A percentile compares a stretch with the other conserved stretches of the same genome.
These are phyloP conservation scores for Teinopalpus imperialis DNA, from an alignment of 2,888 invertebrate genomes.

Conservation along the genomic window DNA sequence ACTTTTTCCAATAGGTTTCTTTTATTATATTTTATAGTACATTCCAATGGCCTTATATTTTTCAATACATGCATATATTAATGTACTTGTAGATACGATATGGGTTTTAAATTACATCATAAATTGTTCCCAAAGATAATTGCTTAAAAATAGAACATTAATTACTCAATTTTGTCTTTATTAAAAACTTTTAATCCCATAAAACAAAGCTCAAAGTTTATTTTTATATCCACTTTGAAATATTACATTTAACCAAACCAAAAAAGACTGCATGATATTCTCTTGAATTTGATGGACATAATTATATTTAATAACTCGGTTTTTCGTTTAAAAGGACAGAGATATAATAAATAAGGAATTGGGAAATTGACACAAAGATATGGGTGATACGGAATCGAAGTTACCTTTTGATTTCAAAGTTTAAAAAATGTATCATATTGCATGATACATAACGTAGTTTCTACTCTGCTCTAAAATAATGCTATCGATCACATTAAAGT, in stretches of 20 bases:
- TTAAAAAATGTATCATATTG: conserved; percentile 37
- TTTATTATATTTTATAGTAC: no score
- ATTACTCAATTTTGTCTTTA: not conserved
- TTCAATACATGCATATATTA: no score
- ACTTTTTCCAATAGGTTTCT: not conserved
- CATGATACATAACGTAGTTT: conserved; percentile 39
- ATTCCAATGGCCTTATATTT: no score
- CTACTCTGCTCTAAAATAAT: conserved; percentile 38
- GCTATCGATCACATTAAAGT: conserved; percentile 36
- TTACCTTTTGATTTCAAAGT: conserved; percentile 19
- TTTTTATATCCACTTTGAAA: conserved; percentile 27
- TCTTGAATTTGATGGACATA: conserved; percentile 25
- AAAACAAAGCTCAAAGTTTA: conserved; percentile 34
- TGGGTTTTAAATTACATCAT: no score
- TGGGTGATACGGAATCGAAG: not conserved
- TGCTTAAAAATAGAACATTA: not conserved
- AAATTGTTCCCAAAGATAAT: conserved; percentile 2
- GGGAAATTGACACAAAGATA: conserved; percentile 1
- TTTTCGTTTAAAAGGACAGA: conserved; percentile 4
- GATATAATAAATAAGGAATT: not conserved
- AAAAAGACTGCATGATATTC: conserved; percentile 53
- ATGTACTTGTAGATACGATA: no score
- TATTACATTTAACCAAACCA: conserved; percentile 37
- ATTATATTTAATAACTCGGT: conserved; percentile 20
- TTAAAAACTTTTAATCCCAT: conserved; percentile 14